Base-by-base conservation (phyloP, 2,113 vertebrate species). In the Polypterus bichir region DNA sequence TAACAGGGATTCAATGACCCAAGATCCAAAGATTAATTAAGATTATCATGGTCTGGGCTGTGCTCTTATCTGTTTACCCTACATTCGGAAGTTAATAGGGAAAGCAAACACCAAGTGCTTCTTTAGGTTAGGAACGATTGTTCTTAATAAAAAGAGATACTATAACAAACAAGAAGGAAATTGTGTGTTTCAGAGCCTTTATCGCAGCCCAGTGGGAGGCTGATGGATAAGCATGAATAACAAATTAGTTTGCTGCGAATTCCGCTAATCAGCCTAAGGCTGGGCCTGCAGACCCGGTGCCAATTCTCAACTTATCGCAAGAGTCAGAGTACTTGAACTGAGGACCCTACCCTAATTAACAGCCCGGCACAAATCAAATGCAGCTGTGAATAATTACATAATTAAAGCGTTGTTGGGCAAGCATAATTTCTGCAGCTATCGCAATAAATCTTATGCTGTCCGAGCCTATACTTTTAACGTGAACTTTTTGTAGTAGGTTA, bases 391-490 rank as follows among this genome's bases (percentile, higher is more conserved):
- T 93, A 96, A 97, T 98, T 97, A 95, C 89, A 95, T 92, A 91
- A 88, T 94, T 92, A 91, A 93, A 95, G 87, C 86, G 86, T 89
- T 88, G 88, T 84, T 88, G 81, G 91, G 83, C 87, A 89, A 90
- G 90, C 89, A 93, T 95, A 90, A 97, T 97, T 97, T 96, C 87
- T 88, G 78, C 72, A 87, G 89, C 83, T 83, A 86, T 91, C 67
- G 85, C 83, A 89, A 97, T 98, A 98, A 98, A 98, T 98, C 95
- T 98, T 97, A 77, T 57, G 89, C 93, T 97, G 95, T 97, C 94
- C 48, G 61, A 83, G 80, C 74, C 76, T 71, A 87, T 90, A 88
- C 60, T 51, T 87, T 83, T 85, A 87, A 87, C 60, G 69, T 86
- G 89, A 89, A 87, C 86, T 82, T 86, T 86, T 82, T 73, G 49